Evolutionary conservation across 2,113 vertebrate genomes (phyloP), one percentile per base, ranked within the genome.

Genomic region (Lipophrys pholis): DNA sequence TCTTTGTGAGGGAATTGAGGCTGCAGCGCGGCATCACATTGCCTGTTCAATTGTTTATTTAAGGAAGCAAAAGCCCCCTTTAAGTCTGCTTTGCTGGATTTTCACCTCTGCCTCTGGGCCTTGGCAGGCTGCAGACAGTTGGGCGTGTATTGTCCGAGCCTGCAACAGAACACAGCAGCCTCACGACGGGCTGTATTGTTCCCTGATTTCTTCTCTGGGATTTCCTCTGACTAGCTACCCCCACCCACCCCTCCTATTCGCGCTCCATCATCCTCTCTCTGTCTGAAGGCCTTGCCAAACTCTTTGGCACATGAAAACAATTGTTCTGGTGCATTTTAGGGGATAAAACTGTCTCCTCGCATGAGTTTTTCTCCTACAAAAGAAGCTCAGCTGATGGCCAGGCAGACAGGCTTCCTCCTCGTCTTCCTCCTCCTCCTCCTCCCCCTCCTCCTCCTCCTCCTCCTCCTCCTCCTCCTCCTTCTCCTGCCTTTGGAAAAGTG

Each of bases 191-290:
- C 58, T 77, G 82, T 83, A 89, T 90, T 90, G 87, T 90, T 90
- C 87, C 80, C 69, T 84, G 67, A 92, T 88, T 90, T 86, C 90
- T 85, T 89, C 88, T 80, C 62, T 83, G 84, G 90, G 91, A 91
- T 91, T 90, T 90, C 80, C 87, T 87, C 73, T 68, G 10, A 72
- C 50, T 77, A 74, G 64, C 75, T 46, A 68, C 57, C 69, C 66
- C 53, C 66, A 21, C 80, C 84, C 65, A 69, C 60, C 73, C 67
- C 60, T 81, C 80, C 80, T 75, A 53, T 82, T 67, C 53, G 65
- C 58, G 57, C 53, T 84, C 83, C 81, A 81, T 86, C 82, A 85
- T 85, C 83, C 85, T 80, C 79, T 71, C 78, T 87, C 75, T 54
- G 76, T 88, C 81, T 88, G 81, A 71, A 80, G 77, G 65, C 62